Conservation (phyloP, 1,140 invertebrate species). For the Aradophagus sp. region DNA sequence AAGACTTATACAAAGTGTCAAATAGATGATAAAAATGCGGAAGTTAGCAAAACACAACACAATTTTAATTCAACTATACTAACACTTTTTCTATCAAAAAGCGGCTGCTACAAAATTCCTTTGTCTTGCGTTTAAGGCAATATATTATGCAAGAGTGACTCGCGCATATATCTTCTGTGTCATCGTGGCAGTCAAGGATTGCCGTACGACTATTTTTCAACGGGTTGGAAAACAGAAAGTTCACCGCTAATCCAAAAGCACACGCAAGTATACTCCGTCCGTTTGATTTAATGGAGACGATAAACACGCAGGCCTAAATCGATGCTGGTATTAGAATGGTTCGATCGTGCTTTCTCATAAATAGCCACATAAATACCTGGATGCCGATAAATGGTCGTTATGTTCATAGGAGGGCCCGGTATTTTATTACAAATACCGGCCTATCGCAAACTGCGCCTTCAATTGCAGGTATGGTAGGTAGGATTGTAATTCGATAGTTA, state of each 20-base stretch:
- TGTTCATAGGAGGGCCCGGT: conserved; percentile 38
- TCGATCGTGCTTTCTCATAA: conserved; percentile 59
- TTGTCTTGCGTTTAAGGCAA: too few relatives aligned
- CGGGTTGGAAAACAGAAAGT: conserved; percentile 39
- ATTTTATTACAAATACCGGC: conserved; percentile 49
- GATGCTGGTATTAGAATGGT: conserved; percentile 57
- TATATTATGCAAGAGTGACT: conserved; percentile 29
- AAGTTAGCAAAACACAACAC: too few relatives aligned
- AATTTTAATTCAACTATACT: too few relatives aligned
- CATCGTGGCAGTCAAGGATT: conserved; percentile 40
- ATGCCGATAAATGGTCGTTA: conserved; percentile 57
- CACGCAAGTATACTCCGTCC: conserved; percentile 52
- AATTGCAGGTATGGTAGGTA: conserved; percentile 58
- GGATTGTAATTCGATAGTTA: conserved; percentile 45
- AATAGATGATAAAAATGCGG: too few relatives aligned
- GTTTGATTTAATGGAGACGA: conserved; percentile 56
- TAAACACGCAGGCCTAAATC: conserved; percentile 59
- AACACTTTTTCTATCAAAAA: too few relatives aligned
- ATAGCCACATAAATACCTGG: conserved; percentile 55
- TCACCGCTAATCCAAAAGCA: conserved; percentile 48
- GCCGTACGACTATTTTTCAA: conserved; percentile 47
- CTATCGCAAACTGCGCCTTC: conserved; percentile 27
- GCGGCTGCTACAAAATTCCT: too few relatives aligned
- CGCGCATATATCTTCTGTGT: conserved; percentile 39
- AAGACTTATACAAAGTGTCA: too few relatives aligned